Evolutionary conservation across 2,797 vertebrate genomes (phyloP), one percentile per base, ranked within the genome.

Genomic region (Simalia tracyae): DNA sequence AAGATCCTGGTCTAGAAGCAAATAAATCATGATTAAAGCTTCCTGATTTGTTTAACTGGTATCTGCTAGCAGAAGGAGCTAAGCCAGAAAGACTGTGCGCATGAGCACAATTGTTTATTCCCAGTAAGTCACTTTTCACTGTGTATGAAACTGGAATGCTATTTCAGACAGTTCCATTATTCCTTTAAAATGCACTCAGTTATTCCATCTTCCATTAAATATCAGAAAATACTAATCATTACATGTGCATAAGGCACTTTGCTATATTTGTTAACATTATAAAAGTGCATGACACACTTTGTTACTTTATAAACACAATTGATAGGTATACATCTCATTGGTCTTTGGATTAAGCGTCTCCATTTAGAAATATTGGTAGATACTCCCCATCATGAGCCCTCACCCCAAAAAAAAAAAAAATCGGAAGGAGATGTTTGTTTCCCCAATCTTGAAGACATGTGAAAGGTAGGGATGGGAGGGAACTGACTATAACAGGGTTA

Each of bases 271-370:
- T 36, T 81, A 46, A 81, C 19, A 11, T 81, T 46, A 36, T 81
- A 81, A 81, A 81, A 22, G 22, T 90, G 57, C n/a, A 42, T 92
- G 46, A 89, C 42, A 42, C 56, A 87, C 59, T 76, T 89, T 76
- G n/a, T 90, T 87, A 90, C 28, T 87, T 22, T 87, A 81, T 15
- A 26, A 54, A 90, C 28, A 66, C 88, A 88, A 63, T 46, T 95
- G 94, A 89, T 61, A 5, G 60, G 19, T 95, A 28, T 57, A 61
- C 86, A 95, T 93, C 85, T 15, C 36, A 0, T 89, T 89, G 88
- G 14, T 93, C 94, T 31, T 7, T 64, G 17, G 54, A 19, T 24
- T 31, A 76, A 36, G 42, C 15, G 0, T 91, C 31, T 54, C 36
- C 42, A 8, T 76, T 42, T 81, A 81, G 22, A 54, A 63, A 5